Evolutionary conservation across 2,888 invertebrate species (phyloP), one percentile per base, ranked within the genome.

Genomic region (Sinhomidia bicolor): DNA sequence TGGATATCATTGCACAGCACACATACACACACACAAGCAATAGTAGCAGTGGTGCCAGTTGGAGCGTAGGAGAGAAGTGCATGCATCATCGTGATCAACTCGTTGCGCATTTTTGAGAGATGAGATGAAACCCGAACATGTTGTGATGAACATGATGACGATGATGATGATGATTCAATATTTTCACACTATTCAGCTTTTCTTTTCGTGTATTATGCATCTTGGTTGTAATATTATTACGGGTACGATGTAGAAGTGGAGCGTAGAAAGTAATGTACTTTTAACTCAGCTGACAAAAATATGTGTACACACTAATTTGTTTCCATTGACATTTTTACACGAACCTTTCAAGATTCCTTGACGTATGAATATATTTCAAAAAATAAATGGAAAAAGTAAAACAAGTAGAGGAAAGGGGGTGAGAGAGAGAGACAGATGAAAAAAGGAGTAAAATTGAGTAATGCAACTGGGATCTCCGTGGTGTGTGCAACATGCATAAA

Each of bases 261-360:
- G n/a, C 20, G 9, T 71, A 71, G 20, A 36, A 68, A 17, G n/a
- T 76, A 51, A 29, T 47, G 54, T 41, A 74, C 83, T 57, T 74
- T 83, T 74, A 83, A 71, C 74, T 83, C 44, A 12, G 20, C 85
- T 78, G 85, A 85, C 78, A 85, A 86, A 80, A 71, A 57, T 81
- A 82, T 82, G 65, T 82, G 57, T 81, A 81, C 86, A 82, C 65
- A 65, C 76, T 87, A 87, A 87, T 87, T 87, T 87, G 87, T 87
- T 87, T 71, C 82, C 87, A 87, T 87, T 87, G 87, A 87, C 87
- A 87, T 82, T 87, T 87, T 76, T 82, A 81, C 76, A 87, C 44
- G 74, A 76, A 47, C 57, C 54, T 85, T 85, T 85, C 82, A 87
- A 65, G 54, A 36, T 57, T 17, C 41, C 65, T 54, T 87, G 82